These are phyloP conservation scores for Corythornis vintsioides DNA, from an alignment of 2,113 vertebrate genomes.

Conservation along the genomic window DNA sequence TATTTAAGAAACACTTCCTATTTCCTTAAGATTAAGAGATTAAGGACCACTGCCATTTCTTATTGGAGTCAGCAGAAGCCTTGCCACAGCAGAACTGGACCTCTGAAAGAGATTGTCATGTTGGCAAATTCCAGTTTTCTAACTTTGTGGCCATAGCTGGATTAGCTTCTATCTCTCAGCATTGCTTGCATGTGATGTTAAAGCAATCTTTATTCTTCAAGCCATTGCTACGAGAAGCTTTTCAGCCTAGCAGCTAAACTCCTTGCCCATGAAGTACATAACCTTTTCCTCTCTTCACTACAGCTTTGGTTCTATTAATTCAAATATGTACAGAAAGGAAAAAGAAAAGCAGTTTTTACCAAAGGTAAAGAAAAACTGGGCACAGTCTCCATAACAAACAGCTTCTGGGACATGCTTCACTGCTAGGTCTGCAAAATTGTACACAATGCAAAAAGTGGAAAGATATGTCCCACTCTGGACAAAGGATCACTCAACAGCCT, in stretches of 20 bases:
- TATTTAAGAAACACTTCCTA: conserved; percentile 28
- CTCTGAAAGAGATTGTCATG: background rate
- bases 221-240: background rate
- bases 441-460: background rate
- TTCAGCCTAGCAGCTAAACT: background rate
- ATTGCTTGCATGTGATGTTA: background rate
- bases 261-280: background rate
- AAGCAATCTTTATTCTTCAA: background rate
- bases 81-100: background rate
- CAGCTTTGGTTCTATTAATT: conserved; percentile 13
- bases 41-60: background rate
- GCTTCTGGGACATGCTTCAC: background rate
- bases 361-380: background rate
- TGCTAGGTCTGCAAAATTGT: background rate
- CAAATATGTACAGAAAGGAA: background rate
- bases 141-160: background rate
- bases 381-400: background rate
- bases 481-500: background rate
- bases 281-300: background rate
- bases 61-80: background rate
- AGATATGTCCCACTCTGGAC: background rate
- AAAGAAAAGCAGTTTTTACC: background rate
- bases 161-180: background rate
- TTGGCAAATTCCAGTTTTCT: background rate
- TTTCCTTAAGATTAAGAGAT: background rate